Percentiles rank a stretch among this genome's conserved stretches.
Conservation (phyloP, 2,888 invertebrate genomes). For the Lasioglossum zephyrum region DNA sequence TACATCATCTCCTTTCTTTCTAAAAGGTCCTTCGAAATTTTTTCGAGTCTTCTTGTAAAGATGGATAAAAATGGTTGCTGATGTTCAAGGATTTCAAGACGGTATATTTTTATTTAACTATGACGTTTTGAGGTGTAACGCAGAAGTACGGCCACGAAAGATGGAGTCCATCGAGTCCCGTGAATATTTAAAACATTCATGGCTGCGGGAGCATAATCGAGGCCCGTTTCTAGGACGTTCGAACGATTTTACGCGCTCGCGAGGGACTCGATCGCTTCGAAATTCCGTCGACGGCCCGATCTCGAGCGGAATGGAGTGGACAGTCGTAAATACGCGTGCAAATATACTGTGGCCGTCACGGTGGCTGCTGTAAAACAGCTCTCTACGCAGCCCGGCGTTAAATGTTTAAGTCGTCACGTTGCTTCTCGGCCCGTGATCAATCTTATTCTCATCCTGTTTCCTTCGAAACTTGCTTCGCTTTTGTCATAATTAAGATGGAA, state of each 20-base stretch:
- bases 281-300: constrained; percentile 31
- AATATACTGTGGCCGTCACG: constrained; percentile 81
- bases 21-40: not conserved
- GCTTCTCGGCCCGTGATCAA: constrained; percentile 2
- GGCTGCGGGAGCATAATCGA: not conserved
- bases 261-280: constrained; percentile 11
- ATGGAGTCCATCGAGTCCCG: not conserved
- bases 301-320: constrained; percentile 70
- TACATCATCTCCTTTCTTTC: not conserved
- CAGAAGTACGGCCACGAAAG: not conserved
- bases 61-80: not conserved
- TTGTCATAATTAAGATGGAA: not conserved
- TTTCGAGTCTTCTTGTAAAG: not conserved
- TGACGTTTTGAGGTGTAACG: not conserved
- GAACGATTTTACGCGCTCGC: constrained; percentile 13
- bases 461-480: not conserved
- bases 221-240: not conserved
- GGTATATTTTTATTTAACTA: no score
- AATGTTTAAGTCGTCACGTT: constrained; percentile 73
- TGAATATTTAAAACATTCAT: constrained; percentile 25
- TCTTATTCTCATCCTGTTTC: not conserved
- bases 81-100: no score
- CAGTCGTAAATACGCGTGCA: constrained; percentile 82
- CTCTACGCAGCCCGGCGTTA: constrained; percentile 72
- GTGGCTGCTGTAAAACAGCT: constrained; percentile 77